Percentiles rank a stretch among this genome's conserved stretches.
These are phyloP conservation scores for Himantopus leucocephalus DNA, from an alignment of 2,113 vertebrate genomes.

Conservation along the genomic window DNA sequence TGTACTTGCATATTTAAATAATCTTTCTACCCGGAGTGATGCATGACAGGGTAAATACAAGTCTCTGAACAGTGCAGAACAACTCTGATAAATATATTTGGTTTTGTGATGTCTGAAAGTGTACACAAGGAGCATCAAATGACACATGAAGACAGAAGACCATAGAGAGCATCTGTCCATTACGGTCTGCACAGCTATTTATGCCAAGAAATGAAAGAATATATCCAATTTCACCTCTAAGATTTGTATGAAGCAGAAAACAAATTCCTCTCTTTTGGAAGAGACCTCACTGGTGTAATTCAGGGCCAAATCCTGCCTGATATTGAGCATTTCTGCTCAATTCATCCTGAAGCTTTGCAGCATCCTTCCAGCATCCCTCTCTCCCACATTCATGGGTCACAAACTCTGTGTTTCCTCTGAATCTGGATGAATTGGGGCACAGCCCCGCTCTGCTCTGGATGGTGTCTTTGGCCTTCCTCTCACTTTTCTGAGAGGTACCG, in stretches of 20 bases:
- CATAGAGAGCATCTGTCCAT: neutral
- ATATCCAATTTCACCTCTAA: neutral
- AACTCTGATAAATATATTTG: neutral
- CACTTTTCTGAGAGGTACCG: neutral
- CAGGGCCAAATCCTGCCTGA: neutral
- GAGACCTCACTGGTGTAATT: neutral
- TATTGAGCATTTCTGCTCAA: neutral
- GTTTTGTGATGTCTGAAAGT: neutral
- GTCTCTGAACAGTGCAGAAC: neutral
- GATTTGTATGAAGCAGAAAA: neutral
- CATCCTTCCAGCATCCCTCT: neutral
- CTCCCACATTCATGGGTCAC: neutral
- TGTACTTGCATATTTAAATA: neutral
- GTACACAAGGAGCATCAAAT: neutral
- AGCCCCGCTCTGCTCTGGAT: neutral
- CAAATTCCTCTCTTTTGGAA: neutral
- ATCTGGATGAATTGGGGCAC: accelerated
- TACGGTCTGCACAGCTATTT: neutral
- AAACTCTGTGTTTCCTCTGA: neutral
- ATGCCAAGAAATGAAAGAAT: neutral
- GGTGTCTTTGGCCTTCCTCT: neutral
- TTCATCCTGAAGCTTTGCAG: neutral
- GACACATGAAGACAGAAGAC: neutral
- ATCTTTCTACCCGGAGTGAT: neutral
- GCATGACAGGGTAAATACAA: neutral